These are phyloP conservation scores for Micoletzkya japonica DNA, from an alignment of 2,888 invertebrate species.

Conservation along the genomic window DNA sequence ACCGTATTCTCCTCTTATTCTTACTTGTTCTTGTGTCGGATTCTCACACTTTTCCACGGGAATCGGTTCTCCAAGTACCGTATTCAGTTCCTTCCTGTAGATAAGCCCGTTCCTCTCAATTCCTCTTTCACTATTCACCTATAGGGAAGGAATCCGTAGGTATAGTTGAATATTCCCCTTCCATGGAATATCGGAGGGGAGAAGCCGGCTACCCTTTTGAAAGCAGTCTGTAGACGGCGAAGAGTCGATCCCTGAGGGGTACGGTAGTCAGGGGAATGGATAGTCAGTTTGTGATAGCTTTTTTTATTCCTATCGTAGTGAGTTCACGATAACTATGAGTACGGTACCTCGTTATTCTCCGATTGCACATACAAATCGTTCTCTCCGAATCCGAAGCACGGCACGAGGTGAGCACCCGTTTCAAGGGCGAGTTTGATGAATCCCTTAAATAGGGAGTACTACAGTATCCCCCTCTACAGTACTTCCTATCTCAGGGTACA, in stretches of 20 bases:
- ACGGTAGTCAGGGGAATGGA: not conserved
- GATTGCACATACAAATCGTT: slow-evolving; percentile 63
- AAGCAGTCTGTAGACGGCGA: slow-evolving; percentile 44
- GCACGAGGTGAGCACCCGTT: slow-evolving; percentile 65
- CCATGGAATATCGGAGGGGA: slow-evolving; percentile 67
- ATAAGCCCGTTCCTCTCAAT: not conserved
- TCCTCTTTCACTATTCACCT: slow-evolving; percentile 33
- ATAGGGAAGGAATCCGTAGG: slow-evolving; percentile 81
- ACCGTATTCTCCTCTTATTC: not conserved
- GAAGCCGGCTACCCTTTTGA: slow-evolving; percentile 63
- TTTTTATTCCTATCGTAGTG: not conserved
- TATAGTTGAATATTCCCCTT: slow-evolving; percentile 88
- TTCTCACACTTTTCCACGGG: slow-evolving; percentile 35
- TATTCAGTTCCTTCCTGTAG: slow-evolving; percentile 46
- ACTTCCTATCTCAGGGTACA: not conserved
- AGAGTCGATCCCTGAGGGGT: slow-evolving; percentile 35
- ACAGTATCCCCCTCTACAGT: not conserved
- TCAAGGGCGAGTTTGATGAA: slow-evolving; percentile 46
- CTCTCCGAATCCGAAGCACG: slow-evolving; percentile 66
- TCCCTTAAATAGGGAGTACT: slow-evolving; percentile 31
- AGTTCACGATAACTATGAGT: not conserved
- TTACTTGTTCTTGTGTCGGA: slow-evolving; percentile 43
- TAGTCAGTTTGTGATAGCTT: not conserved
- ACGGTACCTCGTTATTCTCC: not conserved
- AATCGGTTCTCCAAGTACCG: slow-evolving; percentile 52